phyloP scores from a whole-genome alignment of 2,797 vertebrate genomes.

The Malacoraja senta region DNA sequence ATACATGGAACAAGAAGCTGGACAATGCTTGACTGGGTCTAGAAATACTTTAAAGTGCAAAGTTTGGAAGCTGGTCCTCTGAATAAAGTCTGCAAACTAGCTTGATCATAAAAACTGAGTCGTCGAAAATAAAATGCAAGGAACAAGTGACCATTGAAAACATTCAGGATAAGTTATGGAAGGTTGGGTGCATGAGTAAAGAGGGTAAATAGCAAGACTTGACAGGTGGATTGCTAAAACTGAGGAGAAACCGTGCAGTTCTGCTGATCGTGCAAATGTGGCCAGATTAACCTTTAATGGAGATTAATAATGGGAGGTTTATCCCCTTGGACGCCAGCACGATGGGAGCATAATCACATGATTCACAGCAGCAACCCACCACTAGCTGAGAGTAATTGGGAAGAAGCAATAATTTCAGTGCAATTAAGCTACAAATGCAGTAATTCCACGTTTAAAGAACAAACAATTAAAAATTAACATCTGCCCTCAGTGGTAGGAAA shows the following conservation, averaged over 20 bases:
- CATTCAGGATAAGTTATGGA: background rate
- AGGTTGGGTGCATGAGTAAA: background rate
- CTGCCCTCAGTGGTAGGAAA: background rate
- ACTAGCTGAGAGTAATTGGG: background rate
- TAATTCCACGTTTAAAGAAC: background rate
- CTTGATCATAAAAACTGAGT: too few relatives aligned
- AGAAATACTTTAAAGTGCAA: constrained; percentile 2
- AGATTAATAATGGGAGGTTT: background rate
- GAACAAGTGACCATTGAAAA: background rate
- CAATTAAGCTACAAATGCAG: too few relatives aligned
- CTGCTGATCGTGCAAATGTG: background rate
- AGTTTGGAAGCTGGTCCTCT: background rate
- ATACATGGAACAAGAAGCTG: background rate
- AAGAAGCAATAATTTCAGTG: background rate
- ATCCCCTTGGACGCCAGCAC: background rate
- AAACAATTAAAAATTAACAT: too few relatives aligned
- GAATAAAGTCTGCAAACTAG: background rate
- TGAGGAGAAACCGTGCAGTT: background rate
- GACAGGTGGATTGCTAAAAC: background rate
- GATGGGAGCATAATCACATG: background rate
- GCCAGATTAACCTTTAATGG: background rate
- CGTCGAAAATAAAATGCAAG: background rate
- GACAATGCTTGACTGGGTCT: background rate
- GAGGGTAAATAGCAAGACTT: too few relatives aligned
- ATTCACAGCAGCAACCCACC: background rate